Evolutionary conservation across 1,140 invertebrate species (phyloP).

Genomic region (Drosophila pallidifrons): DNA sequence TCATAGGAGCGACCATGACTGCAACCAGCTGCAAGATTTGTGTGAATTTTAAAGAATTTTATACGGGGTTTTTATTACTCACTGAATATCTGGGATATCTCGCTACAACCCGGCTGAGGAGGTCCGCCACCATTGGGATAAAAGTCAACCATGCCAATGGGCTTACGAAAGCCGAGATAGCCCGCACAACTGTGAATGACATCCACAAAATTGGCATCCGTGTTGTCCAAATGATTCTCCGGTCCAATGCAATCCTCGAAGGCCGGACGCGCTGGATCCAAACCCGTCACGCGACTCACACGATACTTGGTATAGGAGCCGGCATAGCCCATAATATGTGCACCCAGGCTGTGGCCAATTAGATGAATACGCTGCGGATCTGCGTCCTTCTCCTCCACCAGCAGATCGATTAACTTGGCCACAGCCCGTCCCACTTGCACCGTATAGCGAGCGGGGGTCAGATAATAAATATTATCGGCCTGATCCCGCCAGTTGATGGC

Average conservation of each 20-base stretch:
- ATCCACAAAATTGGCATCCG: slow-evolving; percentile 91
- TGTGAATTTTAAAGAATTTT: too few species aligned
- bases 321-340: slow-evolving; percentile 94
- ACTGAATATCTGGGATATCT: slow-evolving; percentile 86
- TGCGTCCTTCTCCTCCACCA: slow-evolving; percentile 86
- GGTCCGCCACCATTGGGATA: slow-evolving; percentile 92
- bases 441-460: slow-evolving; percentile 88
- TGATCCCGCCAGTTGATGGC: slow-evolving; percentile 89
- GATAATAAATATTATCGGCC: slow-evolving; percentile 88
- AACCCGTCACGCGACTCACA: slow-evolving; percentile 88
- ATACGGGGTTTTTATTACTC: slow-evolving; percentile 30
- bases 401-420: slow-evolving; percentile 87
- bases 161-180: slow-evolving; percentile 87
- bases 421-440: slow-evolving; percentile 88
- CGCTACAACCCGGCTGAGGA: slow-evolving; percentile 91
- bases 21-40: slow-evolving; percentile 87
- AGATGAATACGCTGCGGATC: slow-evolving; percentile 87
- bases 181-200: slow-evolving; percentile 91
- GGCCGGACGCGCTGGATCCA: slow-evolving; percentile 91
- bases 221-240: slow-evolving; percentile 87
- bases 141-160: slow-evolving; percentile 91
- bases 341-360: slow-evolving; percentile 94
- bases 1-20: slow-evolving; percentile 90
- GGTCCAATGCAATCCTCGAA: slow-evolving; percentile 87
- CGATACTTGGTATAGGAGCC: slow-evolving; percentile 87